Percentiles rank a stretch among this genome's conserved stretches.
Conservation (phyloP, 1,140 invertebrate species). For the Meloidogyne floridensis region DNA sequence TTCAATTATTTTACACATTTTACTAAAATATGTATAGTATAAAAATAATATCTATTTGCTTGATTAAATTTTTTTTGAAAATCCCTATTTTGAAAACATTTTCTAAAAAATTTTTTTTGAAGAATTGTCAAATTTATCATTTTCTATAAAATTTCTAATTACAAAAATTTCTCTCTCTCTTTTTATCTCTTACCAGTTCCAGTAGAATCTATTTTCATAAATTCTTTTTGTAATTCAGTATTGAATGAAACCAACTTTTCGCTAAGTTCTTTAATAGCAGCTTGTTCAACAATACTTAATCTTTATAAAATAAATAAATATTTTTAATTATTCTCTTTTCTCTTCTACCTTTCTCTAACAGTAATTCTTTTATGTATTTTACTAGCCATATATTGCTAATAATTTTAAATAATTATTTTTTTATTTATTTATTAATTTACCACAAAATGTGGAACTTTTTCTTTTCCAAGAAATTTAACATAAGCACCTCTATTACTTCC, state of each 20-base stretch:
- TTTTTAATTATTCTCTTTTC: background rate
- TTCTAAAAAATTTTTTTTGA: background rate
- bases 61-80: too few relatives aligned
- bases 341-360: constrained; percentile 73
- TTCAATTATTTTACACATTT: too few relatives aligned
- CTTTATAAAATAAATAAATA: constrained; percentile 61
- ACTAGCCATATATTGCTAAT: constrained; percentile 75
- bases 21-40: too few relatives aligned
- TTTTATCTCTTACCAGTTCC: constrained; percentile 71
- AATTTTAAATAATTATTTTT: background rate
- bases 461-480: constrained; percentile 75
- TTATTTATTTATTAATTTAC: background rate
- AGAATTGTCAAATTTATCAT: too few relatives aligned
- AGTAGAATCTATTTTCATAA: constrained; percentile 75
- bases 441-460: constrained; percentile 78
- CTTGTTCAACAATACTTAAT: constrained; percentile 79
- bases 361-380: constrained; percentile 73
- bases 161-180: background rate
- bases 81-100: background rate
- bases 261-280: constrained; percentile 78
- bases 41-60: too few relatives aligned
- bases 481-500: constrained; percentile 89
- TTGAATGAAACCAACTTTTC: constrained; percentile 76
- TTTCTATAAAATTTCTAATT: background rate
- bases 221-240: constrained; percentile 74